Percentiles rank a stretch among this genome's conserved stretches.
These are phyloP conservation scores for Lophura nycthemera DNA, from an alignment of 2,113 vertebrate genomes.

Conservation along the genomic window DNA sequence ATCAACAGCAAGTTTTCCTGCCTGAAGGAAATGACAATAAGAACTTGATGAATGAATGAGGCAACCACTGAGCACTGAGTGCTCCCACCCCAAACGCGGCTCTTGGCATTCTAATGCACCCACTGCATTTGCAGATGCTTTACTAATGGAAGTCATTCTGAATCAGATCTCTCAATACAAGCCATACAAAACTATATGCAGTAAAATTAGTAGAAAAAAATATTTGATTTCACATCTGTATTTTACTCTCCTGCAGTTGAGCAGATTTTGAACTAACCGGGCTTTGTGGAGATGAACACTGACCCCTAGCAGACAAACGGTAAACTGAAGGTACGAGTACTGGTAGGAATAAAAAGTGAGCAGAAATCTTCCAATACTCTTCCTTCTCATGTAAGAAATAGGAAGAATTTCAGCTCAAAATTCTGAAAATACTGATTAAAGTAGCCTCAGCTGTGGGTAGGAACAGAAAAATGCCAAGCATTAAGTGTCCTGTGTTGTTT, in stretches of 20 bases:
- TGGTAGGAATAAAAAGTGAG: background rate
- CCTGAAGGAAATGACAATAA: conserved; percentile 75
- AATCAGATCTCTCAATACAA: background rate
- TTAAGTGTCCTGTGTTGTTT: background rate
- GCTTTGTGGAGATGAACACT: background rate
- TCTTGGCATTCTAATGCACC: rapidly evolving
- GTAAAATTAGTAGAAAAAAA: background rate
- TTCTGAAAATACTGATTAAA: background rate
- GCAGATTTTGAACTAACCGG: background rate
- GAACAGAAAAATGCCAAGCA: background rate
- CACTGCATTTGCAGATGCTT: background rate
- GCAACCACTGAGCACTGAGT: background rate
- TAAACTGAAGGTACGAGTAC: background rate
- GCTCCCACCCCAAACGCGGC: background rate
- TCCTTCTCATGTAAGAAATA: background rate
- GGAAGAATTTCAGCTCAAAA: background rate
- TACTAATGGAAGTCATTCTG: background rate
- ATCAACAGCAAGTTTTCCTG: conserved; percentile 94
- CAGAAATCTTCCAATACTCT: background rate
- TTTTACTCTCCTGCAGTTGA: background rate
- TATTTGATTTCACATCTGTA: background rate
- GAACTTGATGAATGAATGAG: background rate
- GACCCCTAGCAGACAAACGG: background rate
- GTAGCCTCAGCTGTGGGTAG: background rate
- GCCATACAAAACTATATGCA: background rate